Evolutionary conservation across 2,797 vertebrate species (phyloP).

Genomic region (Monodelphis domestica): DNA sequence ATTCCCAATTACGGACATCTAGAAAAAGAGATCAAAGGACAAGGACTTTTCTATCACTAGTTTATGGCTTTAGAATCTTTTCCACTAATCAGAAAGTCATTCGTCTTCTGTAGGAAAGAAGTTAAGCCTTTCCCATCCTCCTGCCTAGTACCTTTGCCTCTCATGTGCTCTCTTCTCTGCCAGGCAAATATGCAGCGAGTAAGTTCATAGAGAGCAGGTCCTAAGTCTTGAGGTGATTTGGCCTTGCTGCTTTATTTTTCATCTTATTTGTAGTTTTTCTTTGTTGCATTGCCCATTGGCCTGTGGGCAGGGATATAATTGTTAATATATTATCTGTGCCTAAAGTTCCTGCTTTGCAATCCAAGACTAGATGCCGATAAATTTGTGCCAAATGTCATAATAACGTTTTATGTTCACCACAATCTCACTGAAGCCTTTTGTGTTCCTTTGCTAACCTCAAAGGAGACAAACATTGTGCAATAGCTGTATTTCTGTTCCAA

Average conservation of each 20-base stretch:
- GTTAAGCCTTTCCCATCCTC: background rate
- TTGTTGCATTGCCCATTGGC: conserved; percentile 39
- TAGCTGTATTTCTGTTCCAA: conserved; percentile 41
- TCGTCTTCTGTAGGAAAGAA: background rate
- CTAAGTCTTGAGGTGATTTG: conserved; percentile 46
- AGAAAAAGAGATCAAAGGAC: background rate
- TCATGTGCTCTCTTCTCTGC: background rate
- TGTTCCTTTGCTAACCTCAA: conserved; percentile 35
- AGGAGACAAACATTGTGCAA: conserved; percentile 33
- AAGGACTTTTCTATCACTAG: background rate
- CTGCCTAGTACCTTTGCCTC: background rate
- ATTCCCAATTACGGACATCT: conserved; percentile 12
- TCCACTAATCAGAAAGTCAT: conserved; percentile 7
- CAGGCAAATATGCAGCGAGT: conserved; percentile 30
- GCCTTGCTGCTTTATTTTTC: conserved; percentile 29
- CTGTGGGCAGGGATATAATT: conserved; percentile 34
- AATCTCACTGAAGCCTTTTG: conserved; percentile 41
- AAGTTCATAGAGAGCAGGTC: background rate
- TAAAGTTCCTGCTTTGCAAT: conserved; percentile 56
- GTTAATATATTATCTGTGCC: conserved; percentile 42
- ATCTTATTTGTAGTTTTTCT: conserved; percentile 49
- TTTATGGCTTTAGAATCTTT: background rate
- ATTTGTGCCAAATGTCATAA: conserved; percentile 13
- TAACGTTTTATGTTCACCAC: conserved; percentile 39
- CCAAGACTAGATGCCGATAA: conserved; percentile 47